Conservation (phyloP, 2,888 invertebrate genomes). For the Andricus curvator region DNA sequence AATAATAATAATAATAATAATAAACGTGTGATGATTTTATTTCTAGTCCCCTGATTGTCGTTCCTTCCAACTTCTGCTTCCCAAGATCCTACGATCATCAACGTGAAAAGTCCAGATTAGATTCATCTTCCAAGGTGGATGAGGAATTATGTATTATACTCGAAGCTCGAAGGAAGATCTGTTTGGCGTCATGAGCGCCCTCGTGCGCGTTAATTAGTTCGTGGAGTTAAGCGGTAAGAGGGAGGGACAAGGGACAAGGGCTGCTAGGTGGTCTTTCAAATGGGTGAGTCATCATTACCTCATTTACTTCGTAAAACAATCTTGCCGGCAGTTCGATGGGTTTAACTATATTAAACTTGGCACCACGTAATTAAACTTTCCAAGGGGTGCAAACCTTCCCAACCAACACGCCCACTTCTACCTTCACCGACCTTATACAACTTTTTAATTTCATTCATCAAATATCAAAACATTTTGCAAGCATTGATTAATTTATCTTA, state of each 20-base stretch:
- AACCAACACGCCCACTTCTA: background rate
- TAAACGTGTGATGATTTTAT: too few relatives aligned
- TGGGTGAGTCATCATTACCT: constrained; percentile 76
- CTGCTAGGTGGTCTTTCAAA: constrained; percentile 72
- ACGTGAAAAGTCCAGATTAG: background rate
- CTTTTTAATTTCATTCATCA: constrained; percentile 5
- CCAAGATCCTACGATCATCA: constrained; percentile 9
- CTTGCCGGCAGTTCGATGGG: constrained; percentile 69
- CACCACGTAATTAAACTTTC: constrained; percentile 75
- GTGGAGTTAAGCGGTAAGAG: constrained; percentile 50
- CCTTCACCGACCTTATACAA: background rate
- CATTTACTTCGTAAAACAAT: constrained; percentile 76
- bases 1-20: too few relatives aligned
- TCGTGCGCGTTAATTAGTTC: constrained; percentile 70
- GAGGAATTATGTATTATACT: constrained; percentile 7
- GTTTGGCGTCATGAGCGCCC: constrained; percentile 51
- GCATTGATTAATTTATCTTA: background rate
- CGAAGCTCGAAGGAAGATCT: constrained; percentile 29
- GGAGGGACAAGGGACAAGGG: constrained; percentile 56
- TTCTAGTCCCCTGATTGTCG: constrained; percentile 11
- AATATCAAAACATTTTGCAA: background rate
- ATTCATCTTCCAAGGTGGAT: background rate
- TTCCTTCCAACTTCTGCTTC: background rate
- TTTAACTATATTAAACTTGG: constrained; percentile 74
- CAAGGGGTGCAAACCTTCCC: constrained; percentile 54